These are phyloP conservation scores for Drosophila nr. perissopoda DNA, from an alignment of 2,888 invertebrate genomes.

Conservation along the genomic window DNA sequence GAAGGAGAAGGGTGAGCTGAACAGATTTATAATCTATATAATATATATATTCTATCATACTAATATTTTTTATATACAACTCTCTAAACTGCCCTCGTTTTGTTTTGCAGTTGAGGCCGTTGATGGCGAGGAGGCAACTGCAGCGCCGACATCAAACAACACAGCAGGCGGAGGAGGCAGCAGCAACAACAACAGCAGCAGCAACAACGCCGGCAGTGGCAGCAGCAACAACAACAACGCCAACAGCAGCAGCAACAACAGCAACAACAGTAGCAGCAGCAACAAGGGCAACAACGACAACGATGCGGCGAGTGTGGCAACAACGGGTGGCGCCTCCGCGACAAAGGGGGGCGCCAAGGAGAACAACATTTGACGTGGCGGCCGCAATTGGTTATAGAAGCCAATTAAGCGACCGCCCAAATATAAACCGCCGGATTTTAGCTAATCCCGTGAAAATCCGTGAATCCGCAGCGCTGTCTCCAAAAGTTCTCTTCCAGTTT, in stretches of 20 bases:
- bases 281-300: constrained; percentile 46
- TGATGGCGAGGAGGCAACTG: constrained; percentile 60
- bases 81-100: neutral
- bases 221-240: constrained; percentile 57
- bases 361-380: constrained; percentile 84
- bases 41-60: neutral
- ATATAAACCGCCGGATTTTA: constrained; percentile 79
- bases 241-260: constrained; percentile 47
- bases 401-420: constrained; percentile 83
- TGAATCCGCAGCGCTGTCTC: neutral
- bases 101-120: constrained; percentile 47
- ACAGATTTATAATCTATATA: neutral
- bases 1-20: constrained; percentile 88
- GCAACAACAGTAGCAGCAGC: constrained; percentile 38
- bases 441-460: constrained; percentile 49
- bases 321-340: constrained; percentile 50
- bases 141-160: constrained; percentile 52
- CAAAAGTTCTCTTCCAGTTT: neutral
- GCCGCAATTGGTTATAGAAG: constrained; percentile 83
- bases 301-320: constrained; percentile 47
- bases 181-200: constrained; percentile 32
- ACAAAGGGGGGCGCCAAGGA: constrained; percentile 80
- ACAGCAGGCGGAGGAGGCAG: constrained; percentile 37
- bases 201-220: constrained; percentile 32
- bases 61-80: too few species aligned